These are phyloP conservation scores for Ia io DNA, from an alignment of 2,113 vertebrate genomes.

Conservation along the genomic window DNA sequence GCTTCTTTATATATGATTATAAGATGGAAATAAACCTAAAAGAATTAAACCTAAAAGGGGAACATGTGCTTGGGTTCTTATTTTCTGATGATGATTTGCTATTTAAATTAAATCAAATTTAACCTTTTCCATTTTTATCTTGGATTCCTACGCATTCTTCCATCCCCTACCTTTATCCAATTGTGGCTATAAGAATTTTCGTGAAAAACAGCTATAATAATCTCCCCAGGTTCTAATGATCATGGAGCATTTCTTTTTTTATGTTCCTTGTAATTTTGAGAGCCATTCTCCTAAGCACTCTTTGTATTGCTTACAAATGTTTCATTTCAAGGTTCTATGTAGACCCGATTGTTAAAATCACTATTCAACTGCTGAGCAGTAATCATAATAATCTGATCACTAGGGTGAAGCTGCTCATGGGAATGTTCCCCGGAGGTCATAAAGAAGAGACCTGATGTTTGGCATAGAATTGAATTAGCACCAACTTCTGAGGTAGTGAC, in stretches of 20 bases:
- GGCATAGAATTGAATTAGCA: neutral
- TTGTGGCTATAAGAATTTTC: neutral
- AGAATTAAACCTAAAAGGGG: neutral
- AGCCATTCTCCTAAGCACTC: neutral
- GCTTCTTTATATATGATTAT: neutral
- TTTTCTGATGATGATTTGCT: neutral
- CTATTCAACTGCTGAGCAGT: neutral
- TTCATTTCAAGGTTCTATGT: slow-evolving; percentile 39
- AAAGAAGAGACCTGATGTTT: neutral
- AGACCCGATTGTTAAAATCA: neutral
- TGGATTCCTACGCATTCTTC: neutral
- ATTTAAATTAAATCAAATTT: neutral
- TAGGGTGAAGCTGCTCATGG: neutral
- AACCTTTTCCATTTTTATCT: slow-evolving; percentile 9
- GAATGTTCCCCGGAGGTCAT: neutral
- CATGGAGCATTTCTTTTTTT: neutral
- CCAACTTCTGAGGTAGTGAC: neutral
- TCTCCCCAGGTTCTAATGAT: neutral
- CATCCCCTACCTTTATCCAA: neutral
- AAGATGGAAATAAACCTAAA: neutral
- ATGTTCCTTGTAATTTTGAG: slow-evolving; percentile 13
- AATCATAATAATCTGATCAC: neutral
- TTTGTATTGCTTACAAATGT: neutral
- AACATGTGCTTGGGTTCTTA: neutral
- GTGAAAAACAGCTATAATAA: neutral